Conservation (phyloP, 2,113 vertebrate species). For the Mus spicilegus region DNA sequence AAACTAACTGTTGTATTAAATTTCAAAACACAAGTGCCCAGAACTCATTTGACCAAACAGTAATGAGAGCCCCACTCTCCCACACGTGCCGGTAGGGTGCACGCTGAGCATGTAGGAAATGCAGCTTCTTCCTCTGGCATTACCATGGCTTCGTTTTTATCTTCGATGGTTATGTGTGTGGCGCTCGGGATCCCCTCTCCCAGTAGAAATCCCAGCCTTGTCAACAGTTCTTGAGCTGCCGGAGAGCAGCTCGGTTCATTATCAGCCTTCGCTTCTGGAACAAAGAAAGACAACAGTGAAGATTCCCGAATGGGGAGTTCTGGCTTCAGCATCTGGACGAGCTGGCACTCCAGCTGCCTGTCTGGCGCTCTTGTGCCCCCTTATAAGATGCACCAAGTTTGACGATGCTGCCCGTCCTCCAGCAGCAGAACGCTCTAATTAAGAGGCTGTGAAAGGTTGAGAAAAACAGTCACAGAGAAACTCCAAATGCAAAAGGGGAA, state of each 20-base stretch:
- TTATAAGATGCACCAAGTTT: conserved; percentile 47
- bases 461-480: conserved; percentile 62
- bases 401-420: conserved; percentile 28
- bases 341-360: conserved; percentile 39
- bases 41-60: conserved; percentile 39
- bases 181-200: conserved; percentile 98
- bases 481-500: conserved; percentile 54
- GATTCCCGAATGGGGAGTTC: conserved; percentile 61
- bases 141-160: conserved; percentile 98
- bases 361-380: conserved; percentile 51
- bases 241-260: conserved; percentile 95
- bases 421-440: conserved; percentile 66
- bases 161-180: conserved; percentile 94
- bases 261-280: conserved; percentile 91
- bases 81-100: neutral
- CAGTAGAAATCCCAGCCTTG: conserved; percentile 97
- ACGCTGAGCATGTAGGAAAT: neutral
- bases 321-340: conserved; percentile 40
- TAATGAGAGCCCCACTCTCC: neutral
- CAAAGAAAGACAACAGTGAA: conserved; percentile 81
- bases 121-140: conserved; percentile 76
- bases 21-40: conserved; percentile 53
- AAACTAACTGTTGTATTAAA: conserved; percentile 26
- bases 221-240: conserved; percentile 99
- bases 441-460: conserved; percentile 53